Evolutionary conservation across 2,888 invertebrate species (phyloP), one percentile per base, ranked within the genome.

Genomic region (Fissipunctia ypsillon): DNA sequence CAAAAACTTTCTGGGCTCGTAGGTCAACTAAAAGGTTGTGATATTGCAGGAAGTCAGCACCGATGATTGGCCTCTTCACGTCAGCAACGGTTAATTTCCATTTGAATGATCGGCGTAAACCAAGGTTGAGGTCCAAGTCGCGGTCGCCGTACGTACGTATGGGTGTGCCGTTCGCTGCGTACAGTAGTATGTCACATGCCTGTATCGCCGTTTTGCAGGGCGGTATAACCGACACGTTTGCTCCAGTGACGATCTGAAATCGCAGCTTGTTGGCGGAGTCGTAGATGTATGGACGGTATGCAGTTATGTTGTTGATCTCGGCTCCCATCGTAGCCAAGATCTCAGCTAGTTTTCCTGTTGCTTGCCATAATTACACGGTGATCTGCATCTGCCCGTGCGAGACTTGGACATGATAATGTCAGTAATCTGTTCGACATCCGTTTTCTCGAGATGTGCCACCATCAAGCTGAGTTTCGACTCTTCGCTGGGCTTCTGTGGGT

Each of bases 381-480:
- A 52, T 25, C 52, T 52, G 54, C 63, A 69, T 54, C 69, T 52
- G 2, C 61, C 61, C 0, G 69, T 45, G 25, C 56, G 69, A 6
- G 69, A 22, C 6, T 31, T 69, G 45, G 28, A 63, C 63, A 69
- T 69, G 7, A 69, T 19, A 12, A 69, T 69, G 41, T 61, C 63
- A 16, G 43, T 43, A 19, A 69, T 70, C 45, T 70, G 45, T 19
- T 70, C 70, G n/a, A 57, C 56, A 10, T 70, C 56, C 12, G 0
- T 50, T 56, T 69, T 63, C 22, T 69, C 54, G 2, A 61, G 38
- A 22, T 68, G 38, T 25, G 59, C 68, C 19, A 68, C 68, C 45
- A 68, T n/a, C n/a, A 61, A 10, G 28, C 70, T 63, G 63, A 69
- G 56, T 43, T 69, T 69, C 0, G 69, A 3, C 19, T 69, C 69